A percentile compares a stretch with the other conserved stretches of the same genome.
Conservation (phyloP, 2,797 vertebrate genomes). For the Eulemur rubriventer region DNA sequence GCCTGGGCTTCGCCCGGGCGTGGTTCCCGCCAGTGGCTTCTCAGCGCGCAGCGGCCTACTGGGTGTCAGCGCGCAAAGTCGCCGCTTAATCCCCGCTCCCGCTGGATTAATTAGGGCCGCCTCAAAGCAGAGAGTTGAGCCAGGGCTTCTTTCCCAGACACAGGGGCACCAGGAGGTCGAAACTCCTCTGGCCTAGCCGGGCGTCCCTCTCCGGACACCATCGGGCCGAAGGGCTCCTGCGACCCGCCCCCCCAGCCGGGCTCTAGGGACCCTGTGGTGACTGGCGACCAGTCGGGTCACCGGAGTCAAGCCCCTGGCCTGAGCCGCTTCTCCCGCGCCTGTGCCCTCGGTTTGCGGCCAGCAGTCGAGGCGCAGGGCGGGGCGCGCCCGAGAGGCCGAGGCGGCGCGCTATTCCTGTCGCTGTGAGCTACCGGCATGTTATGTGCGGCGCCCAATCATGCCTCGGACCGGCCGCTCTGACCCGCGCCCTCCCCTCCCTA, state of each 20-base stretch:
- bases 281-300: background rate
- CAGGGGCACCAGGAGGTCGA: background rate
- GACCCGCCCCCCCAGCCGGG: background rate
- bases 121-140: slow-evolving; percentile 60
- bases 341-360: background rate
- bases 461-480: slow-evolving; percentile 85
- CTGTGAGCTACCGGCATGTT: slow-evolving; percentile 83
- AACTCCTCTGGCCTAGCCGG: background rate
- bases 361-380: slow-evolving; percentile 25
- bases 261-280: slow-evolving; percentile 49
- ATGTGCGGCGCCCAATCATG: slow-evolving; percentile 84
- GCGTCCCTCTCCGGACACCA: background rate
- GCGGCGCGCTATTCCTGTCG: slow-evolving; percentile 89
- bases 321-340: background rate
- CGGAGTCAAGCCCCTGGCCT: background rate
- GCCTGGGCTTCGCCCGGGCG: background rate
- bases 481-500: slow-evolving; percentile 79
- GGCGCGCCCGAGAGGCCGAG: slow-evolving; percentile 54
- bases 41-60: background rate
- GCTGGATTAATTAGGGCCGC: slow-evolving; percentile 78
- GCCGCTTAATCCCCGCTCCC: slow-evolving; percentile 74
- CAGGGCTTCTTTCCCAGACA: background rate
- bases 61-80: slow-evolving; percentile 78
- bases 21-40: background rate
- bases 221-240: background rate